A percentile compares a stretch with the other conserved stretches of the same genome.
Conservation (phyloP, 2,888 invertebrate species). For the Arrhopalites spinosus region DNA sequence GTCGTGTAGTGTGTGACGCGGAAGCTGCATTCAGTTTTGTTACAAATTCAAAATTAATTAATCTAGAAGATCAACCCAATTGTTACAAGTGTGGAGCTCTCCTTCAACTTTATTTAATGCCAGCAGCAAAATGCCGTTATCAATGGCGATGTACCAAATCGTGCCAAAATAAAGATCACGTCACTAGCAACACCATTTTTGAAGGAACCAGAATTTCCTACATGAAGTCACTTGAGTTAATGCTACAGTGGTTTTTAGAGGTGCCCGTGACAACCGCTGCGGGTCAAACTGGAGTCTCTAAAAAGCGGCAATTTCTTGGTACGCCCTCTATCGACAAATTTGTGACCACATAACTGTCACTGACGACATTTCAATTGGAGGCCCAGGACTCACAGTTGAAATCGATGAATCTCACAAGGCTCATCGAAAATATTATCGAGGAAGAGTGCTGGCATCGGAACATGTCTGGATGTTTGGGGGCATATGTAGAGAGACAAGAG, state of each 20-base stretch:
- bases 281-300: conserved; percentile 5
- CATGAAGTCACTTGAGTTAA: background rate
- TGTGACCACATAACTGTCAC: conserved; percentile 7
- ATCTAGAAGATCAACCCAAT: background rate
- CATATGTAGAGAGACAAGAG: conserved; percentile 29
- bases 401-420: no score
- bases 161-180: background rate
- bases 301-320: conserved; percentile 26
- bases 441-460: background rate
- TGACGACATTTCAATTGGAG: conserved; percentile 3
- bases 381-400: no score
- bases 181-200: conserved; percentile 8
- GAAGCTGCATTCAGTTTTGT: background rate
- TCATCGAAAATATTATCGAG: no score
- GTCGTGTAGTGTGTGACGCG: background rate
- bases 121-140: background rate
- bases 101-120: background rate
- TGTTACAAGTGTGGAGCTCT: background rate
- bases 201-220: conserved; percentile 25
- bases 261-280: conserved; percentile 8
- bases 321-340: conserved; percentile 17
- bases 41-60: background rate
- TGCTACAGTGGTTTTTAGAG: conserved; percentile 26
- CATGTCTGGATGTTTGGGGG: conserved; percentile 35
- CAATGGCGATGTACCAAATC: background rate